Base-by-base conservation (phyloP, 2,113 vertebrate species). In the Strix uralensis region DNA sequence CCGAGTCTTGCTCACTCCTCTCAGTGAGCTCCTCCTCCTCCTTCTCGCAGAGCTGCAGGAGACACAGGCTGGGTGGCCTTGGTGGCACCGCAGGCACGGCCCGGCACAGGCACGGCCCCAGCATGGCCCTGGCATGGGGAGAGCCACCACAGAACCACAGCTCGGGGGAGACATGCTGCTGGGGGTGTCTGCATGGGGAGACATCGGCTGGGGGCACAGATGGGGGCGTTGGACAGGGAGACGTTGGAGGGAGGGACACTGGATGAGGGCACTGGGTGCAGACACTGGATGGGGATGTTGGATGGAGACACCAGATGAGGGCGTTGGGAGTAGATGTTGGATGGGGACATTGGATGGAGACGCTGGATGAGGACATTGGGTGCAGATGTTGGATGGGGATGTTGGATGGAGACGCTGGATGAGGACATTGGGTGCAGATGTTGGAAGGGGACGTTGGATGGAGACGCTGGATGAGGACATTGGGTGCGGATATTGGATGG, bases 1-100 rank as follows among this genome's bases (percentile, higher is more conserved):
- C 96, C 3, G 94, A 97, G 83, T 97, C 96, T 57, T 96, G 96
- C 89, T 97, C 96, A 29, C 96, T 97, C 84, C 81, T 96, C 94
- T 96, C 96, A 12, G 95, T 94, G 81, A 97, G 94, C 72, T 97
- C 94, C 32, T 97, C 72, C 42, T 86, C 72, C 46, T 79, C 95
- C 90, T 96, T 96, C 69, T 92, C 92, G 0, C 78, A 93, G 23
- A 97, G 91, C 96, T 96, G 96, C 87, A 74, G 93, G 73, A 94
- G 77, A 95, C 89, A 94, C 46, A 73, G 72, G 59, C 72, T 59
- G 80, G 73, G 92, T 21, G 74, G 57, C 92, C 65, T 3, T 0
- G n/a, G 74, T 40, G 90, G 92, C 88, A 90, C 52, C 6, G 3
- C 13, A 6, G 90, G 80, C 70, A 5, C 0, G 1, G 59, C 70